Evolutionary conservation across 2,888 invertebrate genomes (phyloP), one percentile per base, ranked within the genome.

Genomic region (Andrena fulva): DNA sequence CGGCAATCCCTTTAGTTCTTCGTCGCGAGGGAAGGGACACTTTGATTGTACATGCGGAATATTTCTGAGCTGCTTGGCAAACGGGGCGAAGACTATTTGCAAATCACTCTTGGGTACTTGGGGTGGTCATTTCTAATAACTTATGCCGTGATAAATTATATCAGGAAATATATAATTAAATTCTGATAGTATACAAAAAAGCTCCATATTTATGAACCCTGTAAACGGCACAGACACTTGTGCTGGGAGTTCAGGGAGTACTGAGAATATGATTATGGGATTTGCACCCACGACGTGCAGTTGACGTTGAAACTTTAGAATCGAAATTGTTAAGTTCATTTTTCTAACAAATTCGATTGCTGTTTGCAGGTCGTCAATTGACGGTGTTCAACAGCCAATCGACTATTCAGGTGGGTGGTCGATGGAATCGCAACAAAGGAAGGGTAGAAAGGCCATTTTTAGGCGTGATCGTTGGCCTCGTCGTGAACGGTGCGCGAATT

Each of bases 351-450:
- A 52, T 16, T 33, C 33, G 16, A 12, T 31, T 31, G 27, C 6
- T 60, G 2, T 64, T 66, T 29, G 29, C 90, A 94, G 94, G 93
- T 67, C 89, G 84, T 82, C 97, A 98, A 88, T 96, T 97, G 66
- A 96, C 96, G 72, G 97, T 98, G 48, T 99, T 99, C 95, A 99
- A 99, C 94, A 97, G 97, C 91, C 98, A 98, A 95, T 97, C 98
- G 1, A 96, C 96, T 62, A 96, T 99, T 59, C 97, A 97, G 89
- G 96, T 99, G 35, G 99, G 99, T 5, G 99, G 99, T 0, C 96
- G 96, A 92, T 96, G 96, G 94, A 96, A 96, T 82, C 94, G 95
- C 77, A 95, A 96, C 69, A 96, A 96, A 90, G 96, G 95, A 71
- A 94, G 96, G 84, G 96, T 97, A 67, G 97, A 97, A 90, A 95